These are phyloP conservation scores for Elgaria multicarinata DNA, from an alignment of 2,113 vertebrate genomes.

Conservation along the genomic window DNA sequence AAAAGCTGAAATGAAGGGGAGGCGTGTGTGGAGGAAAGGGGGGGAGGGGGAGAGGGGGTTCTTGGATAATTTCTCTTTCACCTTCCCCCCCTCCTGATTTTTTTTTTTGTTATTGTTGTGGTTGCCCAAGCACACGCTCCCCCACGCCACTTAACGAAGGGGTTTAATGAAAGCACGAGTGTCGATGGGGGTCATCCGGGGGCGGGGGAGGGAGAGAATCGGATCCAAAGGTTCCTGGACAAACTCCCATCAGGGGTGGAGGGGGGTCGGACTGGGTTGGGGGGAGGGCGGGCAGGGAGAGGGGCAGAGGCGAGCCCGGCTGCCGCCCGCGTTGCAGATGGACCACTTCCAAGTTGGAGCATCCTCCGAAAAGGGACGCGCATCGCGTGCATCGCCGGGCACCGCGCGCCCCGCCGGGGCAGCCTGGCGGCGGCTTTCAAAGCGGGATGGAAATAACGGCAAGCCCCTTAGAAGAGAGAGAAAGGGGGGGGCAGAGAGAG, in stretches of 20 bases:
- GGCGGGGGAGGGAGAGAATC: rapidly evolving
- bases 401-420: not conserved
- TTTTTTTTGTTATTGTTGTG: not conserved
- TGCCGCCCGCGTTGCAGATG: not conserved
- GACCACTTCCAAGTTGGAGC: conserved; percentile 6
- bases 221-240: not conserved
- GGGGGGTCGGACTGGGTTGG: not conserved
- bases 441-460: not conserved
- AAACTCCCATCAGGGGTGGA: not conserved
- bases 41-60: not conserved
- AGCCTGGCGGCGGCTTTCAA: too few relatives aligned
- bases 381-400: not conserved
- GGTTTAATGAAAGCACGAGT: conserved; percentile 18
- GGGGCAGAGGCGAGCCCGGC: not conserved
- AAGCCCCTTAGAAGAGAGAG: too few relatives aligned
- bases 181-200: not conserved
- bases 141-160: not conserved
- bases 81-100: not conserved
- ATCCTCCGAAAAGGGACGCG: not conserved
- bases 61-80: not conserved
- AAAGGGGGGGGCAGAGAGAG: not conserved
- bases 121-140: not conserved
- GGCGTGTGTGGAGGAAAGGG: not conserved
- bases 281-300: not conserved
- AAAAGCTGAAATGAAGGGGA: conserved; percentile 33